Base-by-base conservation (phyloP, 2,113 vertebrate species). In the Xiphophorus hellerii region DNA sequence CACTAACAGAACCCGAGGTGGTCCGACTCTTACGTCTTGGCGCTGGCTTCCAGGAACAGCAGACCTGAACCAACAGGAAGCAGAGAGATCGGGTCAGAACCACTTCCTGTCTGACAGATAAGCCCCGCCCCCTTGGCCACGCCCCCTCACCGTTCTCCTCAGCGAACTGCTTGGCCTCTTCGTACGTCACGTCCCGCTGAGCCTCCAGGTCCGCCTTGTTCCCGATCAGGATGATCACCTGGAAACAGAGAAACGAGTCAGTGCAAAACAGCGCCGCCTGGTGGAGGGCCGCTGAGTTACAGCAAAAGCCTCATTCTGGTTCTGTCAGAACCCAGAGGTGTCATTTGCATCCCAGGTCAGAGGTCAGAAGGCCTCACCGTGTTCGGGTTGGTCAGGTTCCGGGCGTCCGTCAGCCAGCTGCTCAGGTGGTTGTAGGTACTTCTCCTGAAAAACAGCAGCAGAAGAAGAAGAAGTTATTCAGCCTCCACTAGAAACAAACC, bases 171-270 rank as follows among this genome's bases (percentile, higher is more conserved):
- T 99, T 99, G 92, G 98, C 98, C 94, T 99, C 98, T 90, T 99
- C 98, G 27, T 99, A 99, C n/a, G 97, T 99, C 84, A 99, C 97
- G 89, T 99, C 98, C 77, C 98, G 92, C 95, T 99, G 98, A 76
- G 98, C 97, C 92, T 99, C 98, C 92, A 99, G 95, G 82, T 99
- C 98, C 70, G 96, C 98, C 94, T 99, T 99, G 89, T 99, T 99
- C 85, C 98, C 98, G 88, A 99, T 99, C 88, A 99, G 96, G 90
- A 99, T 99, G 93, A 99, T 99, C 92, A 99, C 98, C 97, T 99
- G 88, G 4, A 67, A 31, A 27, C 5, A 1, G 37, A 11, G 2
- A 5, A 54, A 37, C 35, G 0, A 12, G 11, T 37, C 35, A 37
- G 10, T 11, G 8, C 10, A 2, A 37, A 48, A 48, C 44, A 20